Evolutionary conservation across 2,113 vertebrate species (phyloP).

Genomic region (Prunella fulvescens): DNA sequence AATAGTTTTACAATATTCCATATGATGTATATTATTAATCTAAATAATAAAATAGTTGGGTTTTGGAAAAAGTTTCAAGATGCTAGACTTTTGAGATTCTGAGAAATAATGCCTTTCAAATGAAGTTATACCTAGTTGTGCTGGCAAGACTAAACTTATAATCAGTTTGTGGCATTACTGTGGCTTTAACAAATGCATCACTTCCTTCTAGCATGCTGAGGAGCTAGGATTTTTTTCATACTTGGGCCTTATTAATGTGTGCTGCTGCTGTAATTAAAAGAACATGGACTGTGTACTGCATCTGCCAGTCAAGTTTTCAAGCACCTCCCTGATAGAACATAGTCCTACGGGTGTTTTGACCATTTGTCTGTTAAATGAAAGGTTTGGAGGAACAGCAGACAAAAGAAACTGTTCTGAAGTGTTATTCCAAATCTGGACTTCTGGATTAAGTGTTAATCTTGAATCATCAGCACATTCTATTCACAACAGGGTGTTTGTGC

Average conservation of each 20-base stretch:
- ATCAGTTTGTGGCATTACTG: constrained; percentile 26
- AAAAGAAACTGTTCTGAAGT: background rate
- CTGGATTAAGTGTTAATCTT: background rate
- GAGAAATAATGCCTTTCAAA: background rate
- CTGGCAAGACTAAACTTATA: constrained; percentile 29
- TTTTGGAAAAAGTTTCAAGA: background rate
- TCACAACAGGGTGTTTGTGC: background rate
- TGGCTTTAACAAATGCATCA: constrained; percentile 20
- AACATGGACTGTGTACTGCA: background rate
- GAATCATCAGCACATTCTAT: background rate
- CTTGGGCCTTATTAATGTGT: background rate
- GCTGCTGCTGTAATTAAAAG: constrained; percentile 7
- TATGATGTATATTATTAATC: background rate
- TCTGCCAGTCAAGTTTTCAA: background rate
- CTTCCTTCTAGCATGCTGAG: background rate
- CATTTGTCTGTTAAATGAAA: background rate
- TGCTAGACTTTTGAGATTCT: background rate
- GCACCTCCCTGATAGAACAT: background rate
- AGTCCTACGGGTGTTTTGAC: background rate
- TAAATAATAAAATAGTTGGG: background rate
- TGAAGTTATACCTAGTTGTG: background rate
- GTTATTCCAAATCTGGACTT: background rate
- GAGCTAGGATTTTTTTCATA: background rate
- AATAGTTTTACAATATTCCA: background rate
- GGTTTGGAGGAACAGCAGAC: background rate